These are phyloP conservation scores for Oeneis ivallda DNA, from an alignment of 2,888 invertebrate genomes.

Conservation along the genomic window DNA sequence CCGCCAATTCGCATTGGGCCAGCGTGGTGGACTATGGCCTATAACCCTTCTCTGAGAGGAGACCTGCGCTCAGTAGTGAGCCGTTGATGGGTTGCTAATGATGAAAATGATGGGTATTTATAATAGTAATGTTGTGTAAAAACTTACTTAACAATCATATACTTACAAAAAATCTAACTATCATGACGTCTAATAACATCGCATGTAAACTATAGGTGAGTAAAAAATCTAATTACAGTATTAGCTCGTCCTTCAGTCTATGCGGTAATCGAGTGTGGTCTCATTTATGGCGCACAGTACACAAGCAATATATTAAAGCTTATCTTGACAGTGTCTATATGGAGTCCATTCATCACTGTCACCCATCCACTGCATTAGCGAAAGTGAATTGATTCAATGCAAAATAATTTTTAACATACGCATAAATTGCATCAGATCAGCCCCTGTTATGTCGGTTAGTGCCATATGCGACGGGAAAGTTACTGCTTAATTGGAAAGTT, in stretches of 20 bases:
- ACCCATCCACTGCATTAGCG: slow-evolving; percentile 52
- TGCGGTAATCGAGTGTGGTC: slow-evolving; percentile 52
- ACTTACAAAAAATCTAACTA: slow-evolving; percentile 3
- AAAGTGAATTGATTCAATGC: slow-evolving; percentile 61
- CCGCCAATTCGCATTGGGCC: too few relatives aligned
- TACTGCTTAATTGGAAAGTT: background rate
- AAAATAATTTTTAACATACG: slow-evolving; percentile 40
- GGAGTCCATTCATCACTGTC: slow-evolving; percentile 73
- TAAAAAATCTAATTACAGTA: slow-evolving; percentile 14
- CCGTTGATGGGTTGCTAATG: too few relatives aligned
- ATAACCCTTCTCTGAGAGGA: too few relatives aligned
- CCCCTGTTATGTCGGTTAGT: slow-evolving; percentile 25
- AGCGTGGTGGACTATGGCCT: too few relatives aligned
- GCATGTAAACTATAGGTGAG: background rate
- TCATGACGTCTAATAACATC: background rate
- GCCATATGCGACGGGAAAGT: slow-evolving; percentile 13
- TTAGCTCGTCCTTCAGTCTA: slow-evolving; percentile 46
- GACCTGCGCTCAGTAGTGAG: too few relatives aligned
- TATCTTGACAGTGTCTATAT: slow-evolving; percentile 75
- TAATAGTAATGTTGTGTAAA: background rate
- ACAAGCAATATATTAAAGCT: slow-evolving; percentile 71
- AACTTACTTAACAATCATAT: background rate
- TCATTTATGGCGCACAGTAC: slow-evolving; percentile 58
- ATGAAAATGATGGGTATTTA: too few relatives aligned
- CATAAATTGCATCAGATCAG: slow-evolving; percentile 25